Evolutionary conservation across 1,140 invertebrate species (phyloP), one percentile per base, ranked within the genome.

Genomic region (Dinothrombium tinctorium): DNA sequence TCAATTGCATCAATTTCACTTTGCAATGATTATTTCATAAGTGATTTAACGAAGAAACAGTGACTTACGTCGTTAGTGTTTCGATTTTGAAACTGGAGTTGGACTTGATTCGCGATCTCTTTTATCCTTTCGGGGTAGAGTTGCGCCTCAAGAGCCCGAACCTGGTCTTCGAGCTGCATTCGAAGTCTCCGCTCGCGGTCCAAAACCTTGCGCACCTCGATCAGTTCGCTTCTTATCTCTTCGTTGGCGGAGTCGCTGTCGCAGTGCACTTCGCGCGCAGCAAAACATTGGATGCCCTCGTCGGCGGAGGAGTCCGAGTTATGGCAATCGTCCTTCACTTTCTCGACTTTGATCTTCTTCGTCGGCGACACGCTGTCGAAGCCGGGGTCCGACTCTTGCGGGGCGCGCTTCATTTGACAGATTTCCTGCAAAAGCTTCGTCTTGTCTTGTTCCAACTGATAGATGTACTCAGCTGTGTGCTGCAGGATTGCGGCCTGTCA

Each of bases 391-490:
- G 19, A 7, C 15, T 29, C 15, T 43, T 26, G 8, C 3, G 7
- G 20, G 6, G 15, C 6, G n/a, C 79, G 68, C 54, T 82, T 87
- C 42, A 84, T 61, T 55, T 86, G 79, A 56, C 75, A 79, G 55
- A 87, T 87, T 57, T 87, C 81, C 33, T 75, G 75, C 20, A 86
- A 60, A 33, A 95, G 64, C 54, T 79, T 72, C 4, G 78, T 82
- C 58, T 94, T 95, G 59, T 96, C 87, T 56, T 83, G 75, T 58
- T 92, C 83, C 52, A 98, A 60, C 46, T 76, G 74, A 51, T 86
- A 84, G 49, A 99, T 95, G 53, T 94, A 92, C 54, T 96, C 89
- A 35, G 89, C 82, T 9, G 90, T 95, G 62, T 95, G 87, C 64
- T 96, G 90, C 35, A 98, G 64, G 57, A 99, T 96, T 23, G 90